Base-by-base conservation (phyloP, 2,797 vertebrate species). In the Ptychobarbus kaznakovi region DNA sequence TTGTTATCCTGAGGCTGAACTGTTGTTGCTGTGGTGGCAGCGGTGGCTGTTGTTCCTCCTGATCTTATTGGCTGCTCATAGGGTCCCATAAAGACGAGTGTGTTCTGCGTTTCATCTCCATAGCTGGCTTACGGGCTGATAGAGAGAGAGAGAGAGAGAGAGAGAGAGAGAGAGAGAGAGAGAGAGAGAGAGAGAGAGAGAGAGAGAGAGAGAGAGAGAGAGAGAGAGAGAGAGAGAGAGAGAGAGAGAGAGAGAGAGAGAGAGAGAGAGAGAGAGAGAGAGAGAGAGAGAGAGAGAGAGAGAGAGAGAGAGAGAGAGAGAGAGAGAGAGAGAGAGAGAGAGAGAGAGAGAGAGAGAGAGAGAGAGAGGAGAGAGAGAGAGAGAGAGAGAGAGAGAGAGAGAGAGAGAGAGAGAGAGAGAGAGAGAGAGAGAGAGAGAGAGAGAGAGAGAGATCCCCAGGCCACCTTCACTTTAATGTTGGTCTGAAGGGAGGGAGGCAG, bases 1-100 rank as follows among this genome's bases (percentile, higher is more conserved):
- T 86, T 88, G 89, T 83, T 91, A 88, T 90, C 90, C 90, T 79
- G 80, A 75, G 88, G 90, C 86, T 88, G 84, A 85, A 81, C 85
- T 65, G 84, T 82, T 81, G 82, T 86, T 75, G 53, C 73, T 79
- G 80, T 80, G 69, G 66, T 68, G 22, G 51, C 70, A 73, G 70
- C 49, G 32, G 80, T 85, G 87, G 66, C 66, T 38, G 79, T 77
- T 85, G 78, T 74, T 84, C 49, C 88, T 63, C 65, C 63, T 73
- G 69, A 69, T 89, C 87, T 87, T 86, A 84, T 76, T 80, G 85
- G 80, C 72, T 68, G 44, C 80, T 87, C 85, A 87, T 68, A 89
- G 88, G 88, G 87, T 78, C 83, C 87, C 80, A 89, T 89, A 89
- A 92, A 89, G 77, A 73, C 51, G 35, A 88, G 86, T 84, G 81